phyloP scores from a whole-genome alignment of 2,113 vertebrate species.

The Falco punctatus region DNA sequence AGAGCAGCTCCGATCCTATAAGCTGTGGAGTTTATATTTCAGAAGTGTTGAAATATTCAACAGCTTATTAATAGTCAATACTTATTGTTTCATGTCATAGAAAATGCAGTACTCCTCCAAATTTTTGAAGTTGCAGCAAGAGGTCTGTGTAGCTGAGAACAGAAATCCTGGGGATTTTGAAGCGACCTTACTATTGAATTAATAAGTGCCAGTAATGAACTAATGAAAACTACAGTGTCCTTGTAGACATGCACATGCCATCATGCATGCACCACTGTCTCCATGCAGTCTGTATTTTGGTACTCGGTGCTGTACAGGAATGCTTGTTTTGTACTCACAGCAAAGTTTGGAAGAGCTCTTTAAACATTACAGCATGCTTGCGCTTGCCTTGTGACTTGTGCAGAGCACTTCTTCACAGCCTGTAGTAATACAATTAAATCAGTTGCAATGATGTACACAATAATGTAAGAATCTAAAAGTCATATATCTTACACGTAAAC shows the following conservation, averaged over 20 bases:
- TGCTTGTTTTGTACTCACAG: neutral
- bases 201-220: neutral
- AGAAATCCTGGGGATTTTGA: neutral
- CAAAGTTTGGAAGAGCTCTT: neutral
- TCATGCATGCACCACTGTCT: neutral
- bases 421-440: neutral
- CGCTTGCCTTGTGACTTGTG: neutral
- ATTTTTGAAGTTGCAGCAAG: neutral
- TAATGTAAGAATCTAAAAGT: neutral
- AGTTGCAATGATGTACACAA: neutral
- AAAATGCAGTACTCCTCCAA: neutral
- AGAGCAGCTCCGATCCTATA: neutral
- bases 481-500: neutral
- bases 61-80: constrained; percentile 18
- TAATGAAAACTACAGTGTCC: neutral
- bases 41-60: constrained; percentile 51
- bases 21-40: neutral
- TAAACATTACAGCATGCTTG: neutral
- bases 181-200: neutral
- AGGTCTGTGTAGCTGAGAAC: neutral
- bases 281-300: neutral
- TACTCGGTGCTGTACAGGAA: neutral
- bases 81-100: neutral
- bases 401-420: neutral
- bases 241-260: neutral